Evolutionary conservation across 1,140 invertebrate species (phyloP), one percentile per base, ranked within the genome.

Genomic region (Drosophila rufa): DNA sequence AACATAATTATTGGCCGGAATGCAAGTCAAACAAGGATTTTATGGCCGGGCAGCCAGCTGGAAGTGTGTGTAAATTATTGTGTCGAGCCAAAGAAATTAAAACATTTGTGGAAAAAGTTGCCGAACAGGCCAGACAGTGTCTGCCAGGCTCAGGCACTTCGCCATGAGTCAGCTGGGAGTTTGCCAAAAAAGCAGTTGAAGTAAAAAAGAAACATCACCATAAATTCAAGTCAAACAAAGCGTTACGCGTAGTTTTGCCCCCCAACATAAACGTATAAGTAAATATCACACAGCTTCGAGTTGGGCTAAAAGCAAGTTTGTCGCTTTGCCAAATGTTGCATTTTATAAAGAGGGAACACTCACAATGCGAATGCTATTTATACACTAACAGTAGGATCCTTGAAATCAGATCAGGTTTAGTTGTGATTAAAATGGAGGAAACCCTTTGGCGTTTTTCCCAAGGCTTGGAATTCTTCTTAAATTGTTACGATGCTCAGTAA

Each of bases 161-260:
- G 38, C 53, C 62, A 86, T 87, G 81, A 84, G 61, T 89, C 81
- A 61, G 55, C 51, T 64, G 61, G 50, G 64, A 68, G 71, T 33
- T 59, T 62, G 70, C 42, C 42, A 51, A 70, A 65, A 67, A 80
- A 67, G 50, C 57, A 77, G 45, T 14, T 56, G 47, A 59, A 67
- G 64, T 64, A 60, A 74, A 75, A 80, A 75, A 81, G 70, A 81
- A 89, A 67, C 75, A 89, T 89, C 84, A 84, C 80, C 85, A 89
- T 89, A 89, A 89, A 89, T 89, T 90, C 83, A 75, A 89, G 85
- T 89, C 85, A 89, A 89, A 89, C 85, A 89, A 89, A 89, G 85
- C 85, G 85, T 84, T 81, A 81, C 81, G 62, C 73, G 58, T 75
- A 59, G 77, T 80, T 69, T 85, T 79, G 51, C 51, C 45, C 53